Base-by-base conservation (phyloP, 2,888 invertebrate species). In the Eumacrocentrus americanus region DNA sequence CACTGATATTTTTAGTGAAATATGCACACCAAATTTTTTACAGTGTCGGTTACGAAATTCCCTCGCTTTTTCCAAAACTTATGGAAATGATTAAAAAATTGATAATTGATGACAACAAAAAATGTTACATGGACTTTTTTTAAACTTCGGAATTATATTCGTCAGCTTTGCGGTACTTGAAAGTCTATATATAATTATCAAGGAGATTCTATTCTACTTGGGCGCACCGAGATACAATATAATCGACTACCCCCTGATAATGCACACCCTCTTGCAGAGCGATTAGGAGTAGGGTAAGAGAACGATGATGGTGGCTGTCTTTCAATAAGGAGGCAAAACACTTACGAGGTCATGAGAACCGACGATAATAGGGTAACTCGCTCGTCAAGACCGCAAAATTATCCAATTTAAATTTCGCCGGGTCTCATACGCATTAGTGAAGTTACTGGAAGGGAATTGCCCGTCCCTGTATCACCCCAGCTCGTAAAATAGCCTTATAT, bases 171-270 rank as follows among this genome's bases (percentile, higher is more conserved):
- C 25, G 52, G 52, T 52, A 40, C 29, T 40, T 40, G 25, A 40
- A 25, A 11, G 52, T 20, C 14, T 40, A 52, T 38, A 40, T 40
- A 52, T 52, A 40, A 38, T 52, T 52, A 18, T 20, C n/a, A 40
- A 52, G 38, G 40, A 52, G 52, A 52, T 52, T 52, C 29, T 29
- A 52, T 52, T 25, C 23, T 38, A 52, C 40, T 52, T 52, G 38
- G 52, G 40, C 22, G 9, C 38, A 40, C 50, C 50, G 25, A 40
- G 58, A 51, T 22, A 37, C 29, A 38, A 47, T 53, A 53, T 59
- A 59, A 59, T 59, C 59, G 53, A 59, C 46, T 59, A 59, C 18
- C 53, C 53, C 47, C 53, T 59, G 59, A 59, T 59, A 59, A 59
- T 53, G 47, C 37, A 44, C 38, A 29, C 44, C 46, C 52, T 52